Percentiles rank a stretch among this genome's conserved stretches.
phyloP scores from a whole-genome alignment of 2,888 invertebrate genomes.

The Dryococelus australis region DNA sequence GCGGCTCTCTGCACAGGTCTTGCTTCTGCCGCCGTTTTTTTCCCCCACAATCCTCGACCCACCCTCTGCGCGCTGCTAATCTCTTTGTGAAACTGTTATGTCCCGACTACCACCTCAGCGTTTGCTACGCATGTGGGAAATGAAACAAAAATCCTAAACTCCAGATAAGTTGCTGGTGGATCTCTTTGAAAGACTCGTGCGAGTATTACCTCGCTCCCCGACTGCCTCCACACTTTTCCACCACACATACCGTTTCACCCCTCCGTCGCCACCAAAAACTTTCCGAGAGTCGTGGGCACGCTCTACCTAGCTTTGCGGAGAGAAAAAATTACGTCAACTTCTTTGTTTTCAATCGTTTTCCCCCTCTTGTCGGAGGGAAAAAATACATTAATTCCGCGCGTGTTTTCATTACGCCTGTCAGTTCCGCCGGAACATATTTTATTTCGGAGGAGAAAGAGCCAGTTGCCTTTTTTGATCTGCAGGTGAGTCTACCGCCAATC shows the following conservation, averaged over 20 bases:
- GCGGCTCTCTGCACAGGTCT: background rate
- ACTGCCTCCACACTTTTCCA: no score
- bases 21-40: background rate
- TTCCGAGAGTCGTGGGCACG: background rate
- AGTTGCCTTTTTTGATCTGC: no score
- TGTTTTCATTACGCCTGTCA: background rate
- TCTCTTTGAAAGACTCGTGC: background rate
- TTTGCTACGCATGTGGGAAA: background rate
- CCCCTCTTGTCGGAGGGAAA: background rate
- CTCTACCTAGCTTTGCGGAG: background rate
- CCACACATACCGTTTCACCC: no score
- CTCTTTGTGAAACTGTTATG: constrained; percentile 27
- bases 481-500: no score
- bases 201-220: background rate
- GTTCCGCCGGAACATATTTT: background rate
- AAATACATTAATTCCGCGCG: background rate
- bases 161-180: constrained; percentile 23
- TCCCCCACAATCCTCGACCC: constrained; percentile 5
- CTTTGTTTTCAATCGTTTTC: background rate
- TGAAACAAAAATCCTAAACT: constrained; percentile 19
- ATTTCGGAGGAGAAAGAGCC: background rate
- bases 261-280: background rate
- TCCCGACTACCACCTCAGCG: background rate
- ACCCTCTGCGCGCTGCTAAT: constrained; percentile 7
- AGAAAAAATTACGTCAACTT: background rate